Evolutionary conservation across 2,888 invertebrate species (phyloP).

Genomic region (Torymus texanus): DNA sequence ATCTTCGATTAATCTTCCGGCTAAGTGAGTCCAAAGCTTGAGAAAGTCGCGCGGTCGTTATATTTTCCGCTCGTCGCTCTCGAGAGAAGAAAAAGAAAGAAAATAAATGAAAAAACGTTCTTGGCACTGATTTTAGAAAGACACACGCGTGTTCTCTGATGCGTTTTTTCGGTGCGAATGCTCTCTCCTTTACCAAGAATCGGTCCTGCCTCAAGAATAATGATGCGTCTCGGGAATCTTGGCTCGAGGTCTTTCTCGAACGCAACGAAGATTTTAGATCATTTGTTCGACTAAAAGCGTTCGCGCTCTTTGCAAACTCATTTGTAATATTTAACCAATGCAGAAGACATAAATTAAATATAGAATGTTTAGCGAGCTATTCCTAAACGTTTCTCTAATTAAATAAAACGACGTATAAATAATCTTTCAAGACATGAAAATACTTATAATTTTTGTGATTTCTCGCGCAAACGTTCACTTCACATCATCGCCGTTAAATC

Average conservation of each 20-base stretch:
- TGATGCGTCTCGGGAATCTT: conserved; percentile 27
- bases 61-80: conserved; percentile 22
- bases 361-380: no score
- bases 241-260: conserved; percentile 9
- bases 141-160: neutral
- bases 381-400: no score
- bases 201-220: conserved; percentile 24
- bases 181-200: neutral
- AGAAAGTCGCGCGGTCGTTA: conserved; percentile 32
- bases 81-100: conserved; percentile 21
- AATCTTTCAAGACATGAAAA: no score
- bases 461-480: conserved; percentile 3
- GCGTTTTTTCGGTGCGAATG: neutral
- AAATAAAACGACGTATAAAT: no score
- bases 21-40: conserved; percentile 67
- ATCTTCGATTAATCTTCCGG: conserved; percentile 71
- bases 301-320: no score
- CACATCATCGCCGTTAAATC: neutral
- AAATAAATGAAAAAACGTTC: conserved; percentile 25
- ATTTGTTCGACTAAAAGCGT: neutral
- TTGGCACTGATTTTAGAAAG: conserved; percentile 39
- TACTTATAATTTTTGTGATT: neutral
- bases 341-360: no score
- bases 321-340: no score
- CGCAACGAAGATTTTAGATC: no score